These are phyloP conservation scores for Macrophya alboannulata DNA, from an alignment of 2,888 invertebrate genomes.

Conservation along the genomic window DNA sequence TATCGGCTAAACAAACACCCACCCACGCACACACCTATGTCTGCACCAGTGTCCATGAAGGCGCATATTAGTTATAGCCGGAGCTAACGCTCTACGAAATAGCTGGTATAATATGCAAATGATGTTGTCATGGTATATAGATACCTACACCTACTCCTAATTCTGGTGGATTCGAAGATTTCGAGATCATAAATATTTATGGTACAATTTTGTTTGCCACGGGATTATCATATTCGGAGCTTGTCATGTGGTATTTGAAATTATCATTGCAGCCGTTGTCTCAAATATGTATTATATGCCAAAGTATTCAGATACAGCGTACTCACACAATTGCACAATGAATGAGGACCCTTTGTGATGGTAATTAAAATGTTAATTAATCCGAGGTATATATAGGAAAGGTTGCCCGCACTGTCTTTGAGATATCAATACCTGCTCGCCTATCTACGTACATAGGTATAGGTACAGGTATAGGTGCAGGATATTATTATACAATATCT, in stretches of 20 bases:
- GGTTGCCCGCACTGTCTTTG: not conserved
- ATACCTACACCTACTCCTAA: not conserved
- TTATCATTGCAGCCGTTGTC: not conserved
- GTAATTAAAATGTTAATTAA: slow-evolving; percentile 50
- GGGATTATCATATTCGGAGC: slow-evolving; percentile 7
- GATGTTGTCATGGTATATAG: not conserved
- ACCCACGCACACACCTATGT: not conserved
- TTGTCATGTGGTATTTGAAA: not conserved
- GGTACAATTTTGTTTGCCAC: not conserved
- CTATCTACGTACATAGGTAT: not conserved
- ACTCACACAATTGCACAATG: not conserved
- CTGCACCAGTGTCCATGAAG: not conserved
- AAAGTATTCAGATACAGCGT: not conserved
- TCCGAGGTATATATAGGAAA: slow-evolving; percentile 22
- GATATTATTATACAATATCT: not conserved
- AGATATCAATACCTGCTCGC: not conserved
- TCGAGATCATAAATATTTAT: slow-evolving; percentile 14
- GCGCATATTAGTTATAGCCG: not conserved
- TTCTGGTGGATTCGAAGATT: slow-evolving; percentile 15
- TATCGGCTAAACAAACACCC: not conserved
- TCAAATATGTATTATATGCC: not conserved
- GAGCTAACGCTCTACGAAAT: not conserved
- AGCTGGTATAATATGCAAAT: not conserved
- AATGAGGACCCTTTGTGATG: slow-evolving; percentile 23
- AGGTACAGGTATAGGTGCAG: not conserved